Evolutionary conservation across 2,888 invertebrate genomes (phyloP), one percentile per base, ranked within the genome.

Genomic region (Brachynemurus nebulosus): DNA sequence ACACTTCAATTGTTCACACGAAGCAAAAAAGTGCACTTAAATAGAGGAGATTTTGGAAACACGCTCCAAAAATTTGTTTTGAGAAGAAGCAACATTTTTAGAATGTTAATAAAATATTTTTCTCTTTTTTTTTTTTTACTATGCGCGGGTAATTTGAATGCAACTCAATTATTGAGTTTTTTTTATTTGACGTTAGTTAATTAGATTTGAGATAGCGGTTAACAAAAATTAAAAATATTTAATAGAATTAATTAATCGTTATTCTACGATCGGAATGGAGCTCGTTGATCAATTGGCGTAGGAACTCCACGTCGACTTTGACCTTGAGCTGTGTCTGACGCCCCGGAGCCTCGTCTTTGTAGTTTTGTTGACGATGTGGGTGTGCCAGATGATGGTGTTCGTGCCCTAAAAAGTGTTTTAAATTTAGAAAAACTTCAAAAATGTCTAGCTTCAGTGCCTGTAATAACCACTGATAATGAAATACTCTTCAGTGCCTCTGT

Each of bases 311-410:
- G 69, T 36, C 52, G 54, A 18, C 65, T 59, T 50, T 65, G 63
- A 46, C 67, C 73, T 4, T 76, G 70, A 11, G 74, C 71, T 21
- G 71, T 70, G 52, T 81, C 82, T 4, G 80, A 77, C 14, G 79
- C 78, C 48, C 78, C 80, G 1, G 81, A 80, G 4, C 79, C 70
- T 57, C 77, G 79, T 42, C 80, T 67, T 49, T 78, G 60, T 48
- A 82, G 61, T 53, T 77, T 72, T 59, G 68, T 68, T 54, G 73
- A 70, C 30, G 76, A 77, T 36, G 82, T 80, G 9, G 80, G 81
- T 50, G 78, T 79, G 48, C 82, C 80, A 46, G 82, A 82, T 44
- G 84, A 83, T 43, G 83, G 81, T 52, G 83, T 83, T 60, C 81
- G 70, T 63, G 80, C 78, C 67, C 83, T 84, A 63, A 50, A 58